A percentile compares a stretch with the other conserved stretches of the same genome.
Conservation (phyloP, 2,113 vertebrate genomes). For the Macroglossus sobrinus region DNA sequence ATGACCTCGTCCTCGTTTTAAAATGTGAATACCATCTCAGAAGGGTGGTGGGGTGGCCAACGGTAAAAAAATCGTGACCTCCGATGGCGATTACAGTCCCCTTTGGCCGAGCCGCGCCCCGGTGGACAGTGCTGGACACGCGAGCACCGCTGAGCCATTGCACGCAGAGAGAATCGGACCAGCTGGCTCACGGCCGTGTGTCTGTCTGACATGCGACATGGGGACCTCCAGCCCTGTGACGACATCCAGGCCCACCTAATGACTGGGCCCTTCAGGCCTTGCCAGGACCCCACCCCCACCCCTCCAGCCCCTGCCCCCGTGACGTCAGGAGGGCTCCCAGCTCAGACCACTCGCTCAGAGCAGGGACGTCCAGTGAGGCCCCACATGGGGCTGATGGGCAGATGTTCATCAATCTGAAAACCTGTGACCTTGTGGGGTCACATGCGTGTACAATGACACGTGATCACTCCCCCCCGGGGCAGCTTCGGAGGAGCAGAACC, state of each 20-base stretch:
- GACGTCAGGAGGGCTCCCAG: no score
- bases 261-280: rapidly evolving
- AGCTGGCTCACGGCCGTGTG: rapidly evolving
- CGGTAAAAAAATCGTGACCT: background rate
- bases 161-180: rapidly evolving
- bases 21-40: background rate
- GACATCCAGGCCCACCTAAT: rapidly evolving
- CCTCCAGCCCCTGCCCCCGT: no score
- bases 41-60: no score
- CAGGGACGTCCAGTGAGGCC: rapidly evolving
- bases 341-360: rapidly evolving
- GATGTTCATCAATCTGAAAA: rapidly evolving
- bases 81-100: background rate
- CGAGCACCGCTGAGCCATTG: rapidly evolving
- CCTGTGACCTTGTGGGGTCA: rapidly evolving
- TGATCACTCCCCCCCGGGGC: rapidly evolving
- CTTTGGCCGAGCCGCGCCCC: rapidly evolving
- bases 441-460: rapidly evolving
- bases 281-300: background rate
- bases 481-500: rapidly evolving
- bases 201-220: rapidly evolving
- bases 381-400: rapidly evolving
- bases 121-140: rapidly evolving
- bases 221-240: background rate
- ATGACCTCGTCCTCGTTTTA: background rate